These are phyloP conservation scores for Sebastes cheni DNA, from an alignment of 2,797 vertebrate species.

Conservation along the genomic window DNA sequence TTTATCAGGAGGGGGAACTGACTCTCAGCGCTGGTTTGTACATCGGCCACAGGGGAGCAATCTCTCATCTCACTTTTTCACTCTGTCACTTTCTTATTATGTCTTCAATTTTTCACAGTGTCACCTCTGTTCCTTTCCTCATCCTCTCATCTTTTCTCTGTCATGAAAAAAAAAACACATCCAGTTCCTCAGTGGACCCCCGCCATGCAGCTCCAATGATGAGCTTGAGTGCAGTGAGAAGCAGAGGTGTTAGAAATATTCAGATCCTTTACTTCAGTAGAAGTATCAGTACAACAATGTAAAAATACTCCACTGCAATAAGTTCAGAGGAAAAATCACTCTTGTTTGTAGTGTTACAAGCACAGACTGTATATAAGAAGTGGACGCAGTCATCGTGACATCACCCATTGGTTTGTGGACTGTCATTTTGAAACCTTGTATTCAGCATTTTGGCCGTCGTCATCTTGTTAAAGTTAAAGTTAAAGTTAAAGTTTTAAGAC, in stretches of 20 bases:
- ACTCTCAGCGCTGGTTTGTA: constrained; percentile 11
- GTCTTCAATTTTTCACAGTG: constrained; percentile 36
- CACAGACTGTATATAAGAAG: too few species aligned
- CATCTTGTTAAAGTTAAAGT: too few species aligned
- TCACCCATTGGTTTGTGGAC: too few species aligned
- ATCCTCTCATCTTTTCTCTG: not conserved
- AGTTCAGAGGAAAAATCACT: not conserved
- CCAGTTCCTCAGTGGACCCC: not conserved
- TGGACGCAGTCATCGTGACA: too few species aligned
- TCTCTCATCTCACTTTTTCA: constrained; percentile 25
- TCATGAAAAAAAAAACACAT: not conserved
- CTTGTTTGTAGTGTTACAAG: not conserved
- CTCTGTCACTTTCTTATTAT: constrained; percentile 13
- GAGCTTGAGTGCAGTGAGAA: not conserved
- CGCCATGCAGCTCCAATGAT: not conserved
- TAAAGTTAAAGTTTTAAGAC: too few species aligned
- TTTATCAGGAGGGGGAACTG: constrained; percentile 2
- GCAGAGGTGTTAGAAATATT: not conserved
- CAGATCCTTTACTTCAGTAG: too few species aligned
- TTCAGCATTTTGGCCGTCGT: too few species aligned
- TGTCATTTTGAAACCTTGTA: too few species aligned
- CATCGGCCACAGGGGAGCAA: not conserved
- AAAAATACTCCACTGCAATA: not conserved
- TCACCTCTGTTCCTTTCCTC: constrained; percentile 11
- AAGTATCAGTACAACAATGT: not conserved